Conservation (phyloP, 2,888 invertebrate species). For the Cryptocephalus moraei region DNA sequence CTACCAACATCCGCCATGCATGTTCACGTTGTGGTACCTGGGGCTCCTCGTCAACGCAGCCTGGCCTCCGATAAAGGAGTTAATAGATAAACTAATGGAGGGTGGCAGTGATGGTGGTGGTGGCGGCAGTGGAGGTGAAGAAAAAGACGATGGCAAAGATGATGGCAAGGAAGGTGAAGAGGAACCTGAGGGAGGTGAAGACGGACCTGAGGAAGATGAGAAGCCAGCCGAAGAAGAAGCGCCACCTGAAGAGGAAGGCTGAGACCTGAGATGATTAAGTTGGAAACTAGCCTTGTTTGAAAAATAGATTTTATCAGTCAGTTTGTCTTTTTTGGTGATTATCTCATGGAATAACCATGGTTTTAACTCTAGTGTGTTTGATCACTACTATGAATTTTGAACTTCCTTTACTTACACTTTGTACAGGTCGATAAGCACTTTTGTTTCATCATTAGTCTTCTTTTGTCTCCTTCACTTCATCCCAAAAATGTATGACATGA, state of each 20-base stretch:
- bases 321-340: too few relatives aligned
- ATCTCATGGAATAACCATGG: too few relatives aligned
- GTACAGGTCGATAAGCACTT: too few relatives aligned
- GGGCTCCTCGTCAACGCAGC: conserved; percentile 6
- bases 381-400: too few relatives aligned
- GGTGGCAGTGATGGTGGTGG: conserved; percentile 1
- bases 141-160: neutral
- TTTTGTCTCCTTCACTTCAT: too few relatives aligned
- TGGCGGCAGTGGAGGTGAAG: conserved; percentile 1
- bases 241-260: neutral
- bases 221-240: neutral
- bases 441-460: too few relatives aligned
- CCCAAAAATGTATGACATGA: too few relatives aligned
- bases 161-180: neutral
- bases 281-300: too few relatives aligned
- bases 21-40: conserved; percentile 16
- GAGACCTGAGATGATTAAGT: too few relatives aligned
- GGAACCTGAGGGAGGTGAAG: neutral
- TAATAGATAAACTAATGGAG: conserved; percentile 2
- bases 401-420: too few relatives aligned
- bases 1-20: conserved; percentile 18
- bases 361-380: too few relatives aligned
- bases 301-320: too few relatives aligned
- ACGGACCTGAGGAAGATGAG: neutral
- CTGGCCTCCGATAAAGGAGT: conserved; percentile 8